phyloP scores from a whole-genome alignment of 2,113 vertebrate species.

The Tetrao urogallus region DNA sequence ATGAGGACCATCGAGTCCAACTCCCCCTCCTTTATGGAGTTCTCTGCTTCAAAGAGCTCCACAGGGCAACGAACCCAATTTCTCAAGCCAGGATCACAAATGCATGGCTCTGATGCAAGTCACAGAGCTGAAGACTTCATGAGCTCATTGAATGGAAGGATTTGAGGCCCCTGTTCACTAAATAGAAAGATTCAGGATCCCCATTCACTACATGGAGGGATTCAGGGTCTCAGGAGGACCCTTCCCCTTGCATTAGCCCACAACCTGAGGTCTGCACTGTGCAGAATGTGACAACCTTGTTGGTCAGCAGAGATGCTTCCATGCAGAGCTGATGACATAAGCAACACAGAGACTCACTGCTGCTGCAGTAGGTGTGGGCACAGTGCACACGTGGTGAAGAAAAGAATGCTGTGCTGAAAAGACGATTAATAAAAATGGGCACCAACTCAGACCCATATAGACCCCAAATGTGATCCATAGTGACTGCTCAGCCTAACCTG shows the following conservation, averaged over 20 bases:
- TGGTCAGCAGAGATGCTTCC: not conserved
- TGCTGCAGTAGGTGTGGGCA: not conserved
- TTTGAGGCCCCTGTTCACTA: not conserved
- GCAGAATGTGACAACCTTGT: not conserved
- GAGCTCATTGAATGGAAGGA: not conserved
- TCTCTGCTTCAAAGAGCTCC: not conserved
- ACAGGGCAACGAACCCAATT: not conserved
- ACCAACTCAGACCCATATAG: not conserved
- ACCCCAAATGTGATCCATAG: not conserved
- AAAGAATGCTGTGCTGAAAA: not conserved
- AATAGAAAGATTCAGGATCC: too few relatives aligned
- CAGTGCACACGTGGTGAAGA: rapidly evolving
- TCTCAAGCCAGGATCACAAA: not conserved
- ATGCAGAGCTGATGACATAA: not conserved
- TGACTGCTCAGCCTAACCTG: not conserved
- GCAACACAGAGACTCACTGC: not conserved
- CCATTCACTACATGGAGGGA: not conserved
- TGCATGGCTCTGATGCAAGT: not conserved
- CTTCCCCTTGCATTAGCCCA: not conserved
- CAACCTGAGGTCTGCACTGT: not conserved
- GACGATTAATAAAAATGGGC: not conserved
- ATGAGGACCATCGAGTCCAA: too few relatives aligned
- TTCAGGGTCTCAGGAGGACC: not conserved
- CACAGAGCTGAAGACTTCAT: not conserved
- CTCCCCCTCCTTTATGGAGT: not conserved